Base-by-base conservation (phyloP, 2,113 vertebrate genomes). In the Speoplatyrhinus poulsoni region DNA sequence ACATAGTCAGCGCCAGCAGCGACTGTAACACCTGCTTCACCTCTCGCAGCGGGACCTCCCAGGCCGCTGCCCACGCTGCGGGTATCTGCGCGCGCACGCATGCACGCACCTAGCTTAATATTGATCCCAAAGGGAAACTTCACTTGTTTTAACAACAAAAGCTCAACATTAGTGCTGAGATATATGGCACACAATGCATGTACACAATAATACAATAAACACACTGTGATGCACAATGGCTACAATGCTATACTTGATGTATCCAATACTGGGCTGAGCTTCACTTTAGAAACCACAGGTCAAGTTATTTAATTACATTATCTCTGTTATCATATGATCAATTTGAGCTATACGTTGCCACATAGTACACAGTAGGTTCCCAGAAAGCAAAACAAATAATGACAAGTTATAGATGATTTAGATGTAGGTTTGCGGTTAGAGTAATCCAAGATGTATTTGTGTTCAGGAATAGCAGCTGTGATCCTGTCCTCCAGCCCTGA, bases 11-110 rank as follows among this genome's bases (percentile, higher is more conserved):
- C 0, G 95, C 95, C 54, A 96, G 95, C 70, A 96, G 95, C 0
- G 95, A 95, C 85, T 98, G 96, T 58, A 92, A 87, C 74, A 94
- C 95, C 0, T 97, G 96, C 73, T 98, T 96, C 56, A 93, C 84
- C 0, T 92, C 94, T 0, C 93, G 82, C 77, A 96, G 95, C 0
- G 95, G 96, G 33, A 98, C 95, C 0, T 97, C 95, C 0, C 95
- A 95, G 86, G 95, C 95, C 0, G 95, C 95, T 0, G 94, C 96
- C 0, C 96, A 96, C 0, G 93, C 93, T n/a, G 93, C 95, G 60
- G 96, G 96, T 83, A 65, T 6, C 1, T 10, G 26, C 12, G 53
- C 46, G 12, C 57, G 46, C 32, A 9, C 17, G 56, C 6, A 33
- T 33, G 7, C 41, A 46, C 41, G 46, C n/a, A 32, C 36, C 26